Base-by-base conservation (phyloP, 2,888 invertebrate genomes). In the Dione vanillae region DNA sequence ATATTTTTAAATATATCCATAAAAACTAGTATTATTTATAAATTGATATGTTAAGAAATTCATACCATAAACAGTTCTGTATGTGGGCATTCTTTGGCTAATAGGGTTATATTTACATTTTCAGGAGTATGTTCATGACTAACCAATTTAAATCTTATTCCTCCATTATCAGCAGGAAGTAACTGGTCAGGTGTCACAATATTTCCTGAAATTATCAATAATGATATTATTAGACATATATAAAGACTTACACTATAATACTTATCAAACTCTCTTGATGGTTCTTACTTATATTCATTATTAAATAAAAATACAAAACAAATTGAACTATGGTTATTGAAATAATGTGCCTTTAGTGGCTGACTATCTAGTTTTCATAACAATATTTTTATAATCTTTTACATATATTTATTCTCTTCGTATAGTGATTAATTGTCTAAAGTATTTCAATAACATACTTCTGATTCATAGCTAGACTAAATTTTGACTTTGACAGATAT, bases 81-180 rank as follows among this genome's bases (percentile, higher is more conserved):
- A 49, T 49, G 49, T 19, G 49, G 49, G 16, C 49, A 49, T 49
- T 49, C 49, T 49, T 49, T 49, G 16, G 49, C 19, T 19, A 54
- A 35, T 12, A 49, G 19, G 19, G 49, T 49, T 19, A 49, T 49
- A 19, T 11, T 49, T 8, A 49, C 6, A 49, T 10, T 19, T 19
- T 49, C 49, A 9, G 19, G 19, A 49, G 10, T 19, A 16, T 11
- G 19, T 49, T 49, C 11, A 49, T 19, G 49, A 10, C 49, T 19
- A 67, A 73, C 75, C 49, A 80, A 72, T 69, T 73, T 70, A 65
- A 83, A 81, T 52, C 67, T 74, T 54, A 83, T 70, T 10, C 75
- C 78, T 27, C 83, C 78, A 76, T 77, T 77, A 61, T 77, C 77
- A 27, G 71, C 72, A 70, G 62, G 74, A 64, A 62, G 68, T 47